Evolutionary conservation across 2,113 vertebrate genomes (phyloP).

Genomic region (Embiotoca jacksoni): DNA sequence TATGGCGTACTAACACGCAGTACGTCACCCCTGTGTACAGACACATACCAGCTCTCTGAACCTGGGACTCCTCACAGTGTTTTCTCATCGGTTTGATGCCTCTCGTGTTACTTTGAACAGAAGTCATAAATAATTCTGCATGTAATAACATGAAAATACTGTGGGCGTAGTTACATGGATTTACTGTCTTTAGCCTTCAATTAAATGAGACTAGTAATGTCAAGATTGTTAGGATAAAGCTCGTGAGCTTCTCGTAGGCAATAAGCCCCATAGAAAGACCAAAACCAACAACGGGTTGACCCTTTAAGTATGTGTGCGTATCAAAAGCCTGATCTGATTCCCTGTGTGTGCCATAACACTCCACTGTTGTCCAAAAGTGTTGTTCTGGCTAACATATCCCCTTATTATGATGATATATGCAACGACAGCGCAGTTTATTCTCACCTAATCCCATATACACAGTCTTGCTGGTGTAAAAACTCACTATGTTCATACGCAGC

Average conservation of each 20-base stretch:
- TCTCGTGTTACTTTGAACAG: neutral
- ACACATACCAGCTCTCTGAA: neutral
- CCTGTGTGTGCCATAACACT: neutral
- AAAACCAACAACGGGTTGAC: neutral
- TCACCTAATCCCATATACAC: too few relatives aligned
- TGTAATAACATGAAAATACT: neutral
- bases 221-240: too few relatives aligned
- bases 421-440: neutral
- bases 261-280: too few relatives aligned
- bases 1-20: constrained; percentile 14
- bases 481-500: neutral
- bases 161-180: too few relatives aligned
- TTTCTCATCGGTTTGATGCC: neutral
- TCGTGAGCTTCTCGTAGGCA: too few relatives aligned
- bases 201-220: too few relatives aligned
- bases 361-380: neutral
- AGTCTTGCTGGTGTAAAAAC: neutral
- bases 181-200: too few relatives aligned
- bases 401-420: neutral
- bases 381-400: neutral
- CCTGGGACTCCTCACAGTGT: neutral
- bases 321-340: neutral
- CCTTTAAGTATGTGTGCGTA: neutral
- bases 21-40: neutral
- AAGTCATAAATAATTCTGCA: neutral